Evolutionary conservation across 2,888 invertebrate genomes (phyloP), one percentile per base, ranked within the genome.

Genomic region (Dynastes hyllus): DNA sequence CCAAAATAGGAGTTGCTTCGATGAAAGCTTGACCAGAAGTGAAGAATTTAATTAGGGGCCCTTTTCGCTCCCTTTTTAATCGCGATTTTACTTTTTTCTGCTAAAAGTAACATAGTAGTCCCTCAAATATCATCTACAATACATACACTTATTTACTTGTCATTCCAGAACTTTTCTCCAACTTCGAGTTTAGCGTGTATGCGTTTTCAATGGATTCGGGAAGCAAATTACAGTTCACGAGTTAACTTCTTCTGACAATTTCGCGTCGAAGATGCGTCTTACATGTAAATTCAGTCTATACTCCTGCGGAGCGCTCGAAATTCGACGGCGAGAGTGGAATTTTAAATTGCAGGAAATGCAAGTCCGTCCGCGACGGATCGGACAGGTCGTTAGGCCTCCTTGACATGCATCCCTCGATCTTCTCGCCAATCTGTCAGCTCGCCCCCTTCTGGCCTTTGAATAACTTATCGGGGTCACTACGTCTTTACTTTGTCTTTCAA

Each of bases 351-450:
- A 58, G 73, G 16, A 73, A 73, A 73, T 73, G 73, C 55, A 67
- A 37, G 76, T 76, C 76, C 76, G 50, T 76, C 63, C 66, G 53
- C 29, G 76, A 40, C 45, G 37, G 66, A 80, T 81, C 81, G 79
- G 78, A 79, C 78, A 73, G 76, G 80, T 81, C 82, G 82, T 83
- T 82, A 79, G 75, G 77, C 76, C 70, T 79, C 71, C 79, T 85
- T 84, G 83, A 83, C 83, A 85, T 85, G 82, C 85, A 81, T 81
- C 80, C 79, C 83, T 78, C 79, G 80, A 77, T 80, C 81, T 81
- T 78, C 78, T 79, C 84, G 83, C 84, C 84, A 85, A 85, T 85
- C 85, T 85, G 85, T 84, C 85, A 84, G 77, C 79, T 82, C 82
- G 77, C 79, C 81, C 82, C 81, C 45, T 45, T 45, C 45, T 80